Base-by-base conservation (phyloP, 2,888 invertebrate genomes). In the Melanotus villosus region DNA sequence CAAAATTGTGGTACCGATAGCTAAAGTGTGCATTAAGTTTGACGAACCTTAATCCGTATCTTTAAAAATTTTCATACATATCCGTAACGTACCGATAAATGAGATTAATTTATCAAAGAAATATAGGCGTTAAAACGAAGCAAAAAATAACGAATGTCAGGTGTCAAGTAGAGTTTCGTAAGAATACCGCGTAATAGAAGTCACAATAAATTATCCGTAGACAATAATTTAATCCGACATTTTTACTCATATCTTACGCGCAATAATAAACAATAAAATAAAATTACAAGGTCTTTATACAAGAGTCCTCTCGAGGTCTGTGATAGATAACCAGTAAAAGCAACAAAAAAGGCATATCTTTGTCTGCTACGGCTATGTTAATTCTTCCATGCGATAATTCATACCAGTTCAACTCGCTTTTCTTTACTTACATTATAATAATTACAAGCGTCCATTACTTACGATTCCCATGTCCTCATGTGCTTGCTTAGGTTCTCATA, bases 321-420 rank as follows among this genome's bases (percentile, higher is more conserved):
- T 82, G 82, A 82, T 80, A 80, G 81, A 82, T 82, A 81, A 79
- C 80, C 79, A 18, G 77, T 71, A 76, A 71, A 77, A 77, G 78
- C 76, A 76, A 80, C 77, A 80, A 81, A 80, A 80, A 80, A 80
- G n/a, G n/a, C n/a, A n/a, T n/a, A n/a, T n/a, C 76, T 80, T 80
- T 80, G 79, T 80, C 77, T 77, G 80, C 76, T 76, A 78, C 73
- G 77, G 76, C 76, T 79, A 81, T 81, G 80, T 81, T 81, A 81
- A 80, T 82, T 81, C 80, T 73, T 75, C 76, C 76, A 72, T 75
- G 79, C 78, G 77, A 80, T 81, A 80, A 80, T 79, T 81, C 80
- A 80, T 80, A 78, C 79, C 76, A 77, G 77, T 79, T 79, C 77
- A 77, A 78, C 75, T 77, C 76, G 76, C 76, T 73, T 77, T 76